These are phyloP conservation scores for Aldrovandia affinis DNA, from an alignment of 2,797 vertebrate species.

Conservation along the genomic window DNA sequence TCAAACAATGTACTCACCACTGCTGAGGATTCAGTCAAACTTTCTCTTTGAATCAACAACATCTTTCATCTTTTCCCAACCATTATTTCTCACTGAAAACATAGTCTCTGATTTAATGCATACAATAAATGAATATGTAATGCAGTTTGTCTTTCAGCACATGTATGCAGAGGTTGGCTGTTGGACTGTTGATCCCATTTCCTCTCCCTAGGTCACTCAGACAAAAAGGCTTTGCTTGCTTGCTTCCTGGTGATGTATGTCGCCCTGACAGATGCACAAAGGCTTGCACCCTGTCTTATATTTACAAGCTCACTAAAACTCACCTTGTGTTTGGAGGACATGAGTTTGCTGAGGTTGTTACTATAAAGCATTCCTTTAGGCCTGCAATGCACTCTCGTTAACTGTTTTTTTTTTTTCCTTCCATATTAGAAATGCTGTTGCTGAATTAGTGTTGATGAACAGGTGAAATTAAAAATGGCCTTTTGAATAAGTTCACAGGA, in stretches of 20 bases:
- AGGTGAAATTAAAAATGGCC: not conserved
- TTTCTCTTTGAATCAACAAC: no score
- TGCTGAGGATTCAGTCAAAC: no score
- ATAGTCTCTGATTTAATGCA: no score
- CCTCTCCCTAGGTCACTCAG: not conserved
- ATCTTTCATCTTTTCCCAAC: no score
- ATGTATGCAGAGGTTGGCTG: no score
- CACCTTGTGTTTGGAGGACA: not conserved
- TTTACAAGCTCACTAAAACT: conserved; percentile 9
- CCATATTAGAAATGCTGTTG: not conserved
- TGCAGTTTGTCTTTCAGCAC: not conserved
- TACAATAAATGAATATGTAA: not conserved
- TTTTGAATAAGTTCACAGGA: not conserved
- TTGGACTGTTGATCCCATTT: not conserved
- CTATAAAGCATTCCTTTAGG: not conserved
- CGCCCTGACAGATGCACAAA: not conserved
- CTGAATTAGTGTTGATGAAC: not conserved
- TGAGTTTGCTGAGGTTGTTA: not conserved
- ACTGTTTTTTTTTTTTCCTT: not conserved
- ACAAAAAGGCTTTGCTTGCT: conserved; percentile 1
- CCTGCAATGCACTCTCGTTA: not conserved
- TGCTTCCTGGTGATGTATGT: not conserved
- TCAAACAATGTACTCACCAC: no score
- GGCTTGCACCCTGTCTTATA: not conserved
- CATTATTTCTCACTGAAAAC: no score